Evolutionary conservation across 2,113 vertebrate genomes (phyloP).

Genomic region (Solea solea): DNA sequence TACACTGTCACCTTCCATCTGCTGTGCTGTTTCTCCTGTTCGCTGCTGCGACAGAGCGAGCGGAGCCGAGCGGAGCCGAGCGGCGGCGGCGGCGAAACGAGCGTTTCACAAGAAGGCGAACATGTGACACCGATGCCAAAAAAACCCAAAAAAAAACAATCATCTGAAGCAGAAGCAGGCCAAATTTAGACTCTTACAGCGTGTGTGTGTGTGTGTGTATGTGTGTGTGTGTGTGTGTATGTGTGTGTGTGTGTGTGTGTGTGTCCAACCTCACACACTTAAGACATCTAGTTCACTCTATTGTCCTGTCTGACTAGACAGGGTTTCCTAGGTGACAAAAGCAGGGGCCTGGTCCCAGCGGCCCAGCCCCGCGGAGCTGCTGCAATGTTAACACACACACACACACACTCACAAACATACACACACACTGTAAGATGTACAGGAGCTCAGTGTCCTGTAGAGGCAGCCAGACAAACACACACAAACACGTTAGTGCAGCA

Average conservation of each 20-base stretch:
- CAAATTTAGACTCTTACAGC: no score
- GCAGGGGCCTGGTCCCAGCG: constrained; percentile 62
- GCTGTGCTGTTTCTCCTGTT: neutral
- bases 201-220: no score
- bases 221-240: no score
- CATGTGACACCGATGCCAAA: no score
- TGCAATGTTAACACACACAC: constrained; percentile 43
- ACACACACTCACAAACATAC: neutral
- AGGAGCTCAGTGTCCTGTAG: constrained; percentile 78
- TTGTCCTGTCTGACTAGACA: constrained; percentile 62
- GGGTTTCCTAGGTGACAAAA: constrained; percentile 63
- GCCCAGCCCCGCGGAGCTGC: constrained; percentile 51
- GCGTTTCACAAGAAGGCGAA: neutral
- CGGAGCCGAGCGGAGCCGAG: no score
- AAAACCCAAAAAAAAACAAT: no score
- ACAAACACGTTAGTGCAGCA: constrained; percentile 3
- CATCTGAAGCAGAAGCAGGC: no score
- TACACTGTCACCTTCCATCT: constrained; percentile 1
- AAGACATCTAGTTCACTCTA: constrained; percentile 47
- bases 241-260: no score
- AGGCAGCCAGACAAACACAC: constrained; percentile 86
- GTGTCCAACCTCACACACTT: neutral
- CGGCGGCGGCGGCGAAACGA: neutral
- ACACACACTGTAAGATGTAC: constrained; percentile 49
- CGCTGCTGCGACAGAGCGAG: neutral